These are phyloP conservation scores for Dromiciops gliroides DNA, from an alignment of 2,113 vertebrate species.

Conservation along the genomic window DNA sequence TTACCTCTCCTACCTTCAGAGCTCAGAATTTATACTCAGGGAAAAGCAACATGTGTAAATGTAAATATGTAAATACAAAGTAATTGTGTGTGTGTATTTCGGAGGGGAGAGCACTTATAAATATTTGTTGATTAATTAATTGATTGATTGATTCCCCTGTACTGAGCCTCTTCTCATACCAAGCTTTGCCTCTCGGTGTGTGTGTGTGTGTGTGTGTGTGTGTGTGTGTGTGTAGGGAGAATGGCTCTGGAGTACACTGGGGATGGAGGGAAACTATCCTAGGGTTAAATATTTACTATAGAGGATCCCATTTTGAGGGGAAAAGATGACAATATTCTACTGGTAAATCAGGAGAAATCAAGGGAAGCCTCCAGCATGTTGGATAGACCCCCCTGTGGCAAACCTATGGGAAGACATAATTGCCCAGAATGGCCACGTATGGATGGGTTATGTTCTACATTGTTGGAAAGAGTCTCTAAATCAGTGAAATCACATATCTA, in stretches of 20 bases:
- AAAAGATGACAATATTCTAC: not conserved
- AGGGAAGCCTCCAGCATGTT: not conserved
- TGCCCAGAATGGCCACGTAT: not conserved
- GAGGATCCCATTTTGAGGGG: not conserved
- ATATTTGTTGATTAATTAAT: not conserved
- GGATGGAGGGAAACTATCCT: not conserved
- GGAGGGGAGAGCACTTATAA: not conserved
- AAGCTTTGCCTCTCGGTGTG: not conserved
- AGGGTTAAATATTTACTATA: not conserved
- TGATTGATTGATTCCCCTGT: not conserved
- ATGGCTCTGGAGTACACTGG: not conserved
- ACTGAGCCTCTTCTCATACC: not conserved
- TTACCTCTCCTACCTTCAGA: not conserved
- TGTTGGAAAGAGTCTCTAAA: not conserved
- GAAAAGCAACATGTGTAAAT: not conserved
- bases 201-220: no score
- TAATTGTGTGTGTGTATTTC: not conserved
- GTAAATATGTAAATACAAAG: not conserved
- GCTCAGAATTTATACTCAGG: not conserved
- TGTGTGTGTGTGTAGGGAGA: not conserved
- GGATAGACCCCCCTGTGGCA: not conserved
- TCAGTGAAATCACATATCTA: not conserved
- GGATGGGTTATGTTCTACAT: not conserved
- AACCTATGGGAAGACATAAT: not conserved
- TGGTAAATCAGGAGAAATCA: not conserved